phyloP scores from a whole-genome alignment of 2,113 vertebrate genomes.

The Maccullochella peelii region DNA sequence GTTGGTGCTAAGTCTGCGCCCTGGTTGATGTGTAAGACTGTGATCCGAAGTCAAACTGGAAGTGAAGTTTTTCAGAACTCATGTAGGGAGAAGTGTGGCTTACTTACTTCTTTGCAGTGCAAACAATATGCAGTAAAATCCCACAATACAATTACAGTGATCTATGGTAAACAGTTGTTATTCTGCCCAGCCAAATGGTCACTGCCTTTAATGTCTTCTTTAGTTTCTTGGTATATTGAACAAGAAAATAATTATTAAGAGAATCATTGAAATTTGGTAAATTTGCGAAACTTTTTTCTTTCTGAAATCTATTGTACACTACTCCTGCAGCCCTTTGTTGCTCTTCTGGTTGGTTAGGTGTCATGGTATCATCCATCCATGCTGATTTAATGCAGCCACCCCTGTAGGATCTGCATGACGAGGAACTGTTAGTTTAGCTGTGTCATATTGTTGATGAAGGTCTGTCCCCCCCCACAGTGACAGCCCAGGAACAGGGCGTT shows the following conservation, averaged over 20 bases:
- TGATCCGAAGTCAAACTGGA: neutral
- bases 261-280: neutral
- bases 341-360: neutral
- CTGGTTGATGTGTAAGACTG: neutral
- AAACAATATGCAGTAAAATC: neutral
- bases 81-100: neutral
- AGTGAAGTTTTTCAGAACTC: neutral
- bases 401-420: constrained; percentile 13
- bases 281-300: neutral
- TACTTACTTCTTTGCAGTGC: neutral
- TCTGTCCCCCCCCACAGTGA: neutral
- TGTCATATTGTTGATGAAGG: constrained; percentile 10
- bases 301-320: neutral
- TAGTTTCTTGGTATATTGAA: neutral
- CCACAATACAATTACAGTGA: neutral
- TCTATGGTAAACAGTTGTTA: neutral
- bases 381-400: neutral
- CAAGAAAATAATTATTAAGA: neutral
- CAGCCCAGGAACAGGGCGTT: constrained; percentile 43
- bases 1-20: too few relatives aligned
- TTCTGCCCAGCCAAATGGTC: neutral
- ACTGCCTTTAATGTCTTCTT: neutral
- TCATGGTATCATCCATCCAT: neutral
- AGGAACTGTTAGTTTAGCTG: constrained; percentile 27
- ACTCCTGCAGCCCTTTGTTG: neutral